Evolutionary conservation across 2,888 invertebrate genomes (phyloP).

Genomic region (Agrotis exclamationis): DNA sequence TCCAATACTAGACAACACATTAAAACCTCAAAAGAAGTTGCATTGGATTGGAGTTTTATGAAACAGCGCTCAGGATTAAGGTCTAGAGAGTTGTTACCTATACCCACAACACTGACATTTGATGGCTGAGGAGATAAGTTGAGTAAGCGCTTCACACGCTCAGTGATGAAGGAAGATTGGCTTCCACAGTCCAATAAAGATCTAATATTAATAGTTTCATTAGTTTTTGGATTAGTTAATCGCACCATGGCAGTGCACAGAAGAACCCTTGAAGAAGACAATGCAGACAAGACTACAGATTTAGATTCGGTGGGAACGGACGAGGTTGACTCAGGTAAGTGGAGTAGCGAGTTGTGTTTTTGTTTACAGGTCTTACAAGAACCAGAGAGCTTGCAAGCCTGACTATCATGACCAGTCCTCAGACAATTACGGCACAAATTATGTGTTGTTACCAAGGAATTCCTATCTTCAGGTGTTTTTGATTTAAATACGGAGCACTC

Average conservation of each 20-base stretch:
- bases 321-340: background rate
- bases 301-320: background rate
- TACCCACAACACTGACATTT: background rate
- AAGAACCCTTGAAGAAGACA: background rate
- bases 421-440: conserved; percentile 16
- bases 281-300: background rate
- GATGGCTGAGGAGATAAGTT: conserved; percentile 7
- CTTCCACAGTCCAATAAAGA: conserved; percentile 21
- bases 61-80: background rate
- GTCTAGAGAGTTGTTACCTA: conserved; percentile 2
- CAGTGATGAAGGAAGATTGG: conserved; percentile 21
- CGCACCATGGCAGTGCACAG: conserved; percentile 17
- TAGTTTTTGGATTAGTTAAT: conserved; percentile 13
- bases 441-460: background rate
- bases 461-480: conserved; percentile 4
- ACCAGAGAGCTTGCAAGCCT: background rate
- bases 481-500: conserved; percentile 4
- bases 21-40: background rate
- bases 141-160: background rate
- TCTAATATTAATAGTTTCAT: background rate
- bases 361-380: conserved; percentile 1
- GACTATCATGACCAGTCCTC: conserved; percentile 1
- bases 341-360: background rate
- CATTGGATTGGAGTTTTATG: background rate
- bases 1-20: conserved; percentile 17